Percentiles rank a stretch among this genome's conserved stretches.
Conservation (phyloP, 2,113 vertebrate species). For the Ammospiza caudacuta region DNA sequence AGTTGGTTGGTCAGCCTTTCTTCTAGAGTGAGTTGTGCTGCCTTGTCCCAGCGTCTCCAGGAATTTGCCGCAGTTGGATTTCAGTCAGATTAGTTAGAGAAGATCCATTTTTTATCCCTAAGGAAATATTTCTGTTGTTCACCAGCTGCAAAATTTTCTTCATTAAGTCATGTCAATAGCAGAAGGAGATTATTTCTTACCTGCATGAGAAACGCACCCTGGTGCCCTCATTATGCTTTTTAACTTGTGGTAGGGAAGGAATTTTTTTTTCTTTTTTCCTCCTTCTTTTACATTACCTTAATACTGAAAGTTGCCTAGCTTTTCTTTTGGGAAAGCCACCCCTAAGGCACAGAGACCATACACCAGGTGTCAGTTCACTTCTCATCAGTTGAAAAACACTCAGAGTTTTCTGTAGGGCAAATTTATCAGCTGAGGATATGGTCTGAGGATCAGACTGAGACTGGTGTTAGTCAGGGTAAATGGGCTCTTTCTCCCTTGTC, state of each 20-base stretch:
- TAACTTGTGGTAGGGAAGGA: neutral
- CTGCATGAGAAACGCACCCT: neutral
- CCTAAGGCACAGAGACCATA: neutral
- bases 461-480: neutral
- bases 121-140: neutral
- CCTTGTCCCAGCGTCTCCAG: neutral
- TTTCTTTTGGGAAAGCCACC: neutral
- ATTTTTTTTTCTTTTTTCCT: neutral
- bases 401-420: neutral
- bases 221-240: neutral
- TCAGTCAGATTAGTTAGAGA: neutral
- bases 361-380: neutral
- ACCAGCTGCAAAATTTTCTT: neutral
- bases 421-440: neutral
- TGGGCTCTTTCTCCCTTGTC: neutral
- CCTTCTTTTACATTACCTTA: neutral
- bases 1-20: neutral
- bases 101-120: neutral
- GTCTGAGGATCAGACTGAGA: neutral
- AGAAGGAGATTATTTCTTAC: neutral
- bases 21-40: neutral
- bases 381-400: neutral
- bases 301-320: neutral
- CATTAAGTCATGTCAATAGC: neutral
- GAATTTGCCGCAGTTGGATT: neutral